Conservation (phyloP, 2,888 invertebrate species). For the Clanis bilineata region DNA sequence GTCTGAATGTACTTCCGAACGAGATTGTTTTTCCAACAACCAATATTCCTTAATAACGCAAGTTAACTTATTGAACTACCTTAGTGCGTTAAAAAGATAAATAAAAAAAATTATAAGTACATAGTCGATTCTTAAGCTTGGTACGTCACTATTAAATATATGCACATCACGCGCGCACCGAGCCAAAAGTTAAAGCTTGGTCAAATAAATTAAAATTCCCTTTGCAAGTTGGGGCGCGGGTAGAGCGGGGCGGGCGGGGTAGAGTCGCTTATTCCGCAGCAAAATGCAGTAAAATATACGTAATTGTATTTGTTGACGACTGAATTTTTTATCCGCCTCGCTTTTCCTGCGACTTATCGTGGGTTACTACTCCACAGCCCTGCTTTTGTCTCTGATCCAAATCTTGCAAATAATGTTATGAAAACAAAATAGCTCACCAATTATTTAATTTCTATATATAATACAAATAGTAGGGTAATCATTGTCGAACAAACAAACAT, state of each 20-base stretch:
- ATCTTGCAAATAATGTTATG: background rate
- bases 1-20: too few species aligned
- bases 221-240: slow-evolving; percentile 47
- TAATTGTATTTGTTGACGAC: slow-evolving; percentile 11
- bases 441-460: too few species aligned
- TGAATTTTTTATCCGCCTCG: background rate
- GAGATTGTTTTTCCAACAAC: background rate
- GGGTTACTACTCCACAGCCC: too few species aligned
- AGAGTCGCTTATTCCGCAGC: background rate
- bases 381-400: too few species aligned
- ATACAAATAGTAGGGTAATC: too few species aligned
- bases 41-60: too few species aligned
- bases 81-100: too few species aligned
- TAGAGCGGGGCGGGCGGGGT: slow-evolving; percentile 30
- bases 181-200: slow-evolving; percentile 43
- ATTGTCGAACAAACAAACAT: too few species aligned
- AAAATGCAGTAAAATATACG: slow-evolving; percentile 8
- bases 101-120: too few species aligned
- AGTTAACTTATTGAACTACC: too few species aligned
- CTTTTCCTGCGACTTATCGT: background rate
- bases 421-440: background rate
- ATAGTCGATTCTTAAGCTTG: background rate
- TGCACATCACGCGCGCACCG: slow-evolving; percentile 41
- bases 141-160: slow-evolving; percentile 27
- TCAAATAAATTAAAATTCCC: slow-evolving; percentile 60